A percentile compares a stretch with the other conserved stretches of the same genome.
Conservation (phyloP, 2,888 invertebrate species). For the Allacma fusca region DNA sequence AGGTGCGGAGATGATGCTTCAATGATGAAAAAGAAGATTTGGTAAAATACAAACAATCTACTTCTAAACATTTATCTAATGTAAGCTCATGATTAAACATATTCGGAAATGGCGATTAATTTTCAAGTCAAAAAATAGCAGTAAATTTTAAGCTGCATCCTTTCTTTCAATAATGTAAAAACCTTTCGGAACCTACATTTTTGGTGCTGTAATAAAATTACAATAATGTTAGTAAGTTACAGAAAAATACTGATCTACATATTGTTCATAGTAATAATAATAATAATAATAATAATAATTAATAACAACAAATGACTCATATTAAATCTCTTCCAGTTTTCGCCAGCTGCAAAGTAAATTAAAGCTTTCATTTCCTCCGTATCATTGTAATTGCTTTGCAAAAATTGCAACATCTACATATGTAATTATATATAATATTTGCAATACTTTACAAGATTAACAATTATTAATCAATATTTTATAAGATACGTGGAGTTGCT, state of each 20-base stretch:
- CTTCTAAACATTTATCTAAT: background rate
- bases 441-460: too few relatives aligned
- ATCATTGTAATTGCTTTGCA: background rate
- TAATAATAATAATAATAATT: too few relatives aligned
- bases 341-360: background rate
- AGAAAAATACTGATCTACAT: background rate
- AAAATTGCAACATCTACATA: background rate
- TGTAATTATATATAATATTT: too few relatives aligned
- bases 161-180: too few relatives aligned
- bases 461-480: too few relatives aligned
- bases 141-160: background rate
- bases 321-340: background rate
- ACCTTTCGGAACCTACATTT: background rate
- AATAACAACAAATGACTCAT: constrained; percentile 2
- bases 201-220: background rate
- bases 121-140: background rate
- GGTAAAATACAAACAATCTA: background rate
- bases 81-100: constrained; percentile 4
- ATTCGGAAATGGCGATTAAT: background rate
- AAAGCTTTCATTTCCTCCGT: background rate
- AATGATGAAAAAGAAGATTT: constrained; percentile 7
- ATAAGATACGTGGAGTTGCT: too few relatives aligned
- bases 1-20: background rate
- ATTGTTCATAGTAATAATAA: too few relatives aligned
- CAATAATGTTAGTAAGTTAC: background rate